Evolutionary conservation across 2,888 invertebrate genomes (phyloP).

Genomic region (Odontomyia ornata): DNA sequence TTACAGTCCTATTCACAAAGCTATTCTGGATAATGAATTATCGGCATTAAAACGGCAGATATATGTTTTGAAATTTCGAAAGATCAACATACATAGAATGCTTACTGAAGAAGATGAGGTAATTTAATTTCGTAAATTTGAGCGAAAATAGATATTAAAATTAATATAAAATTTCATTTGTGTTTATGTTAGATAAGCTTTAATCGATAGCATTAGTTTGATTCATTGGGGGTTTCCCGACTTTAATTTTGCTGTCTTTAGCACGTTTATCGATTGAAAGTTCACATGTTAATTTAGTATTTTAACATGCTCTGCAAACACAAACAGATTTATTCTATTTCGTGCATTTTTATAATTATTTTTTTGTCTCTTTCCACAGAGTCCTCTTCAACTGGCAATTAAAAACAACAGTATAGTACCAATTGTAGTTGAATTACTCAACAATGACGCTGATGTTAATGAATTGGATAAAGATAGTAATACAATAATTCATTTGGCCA

Average conservation of each 20-base stretch:
- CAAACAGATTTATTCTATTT: too few species aligned
- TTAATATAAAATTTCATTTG: too few species aligned
- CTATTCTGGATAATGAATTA: slow-evolving; percentile 49
- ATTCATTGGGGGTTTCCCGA: too few species aligned
- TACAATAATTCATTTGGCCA: slow-evolving; percentile 59
- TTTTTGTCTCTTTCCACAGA: too few species aligned
- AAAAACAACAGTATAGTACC: slow-evolving; percentile 54
- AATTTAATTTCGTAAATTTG: too few species aligned
- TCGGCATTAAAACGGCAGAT: slow-evolving; percentile 48
- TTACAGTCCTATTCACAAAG: slow-evolving; percentile 51
- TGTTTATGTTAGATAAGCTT: too few species aligned
- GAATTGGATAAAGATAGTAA: slow-evolving; percentile 57
- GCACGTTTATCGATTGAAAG: too few species aligned
- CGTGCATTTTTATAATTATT: background rate
- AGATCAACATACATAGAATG: slow-evolving; percentile 43
- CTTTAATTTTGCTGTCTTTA: too few species aligned
- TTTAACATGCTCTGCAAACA: too few species aligned
- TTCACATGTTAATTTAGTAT: too few species aligned
- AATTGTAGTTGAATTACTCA: slow-evolving; percentile 55
- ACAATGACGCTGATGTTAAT: slow-evolving; percentile 53
- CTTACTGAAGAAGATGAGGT: slow-evolving; percentile 48
- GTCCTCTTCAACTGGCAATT: slow-evolving; percentile 53
- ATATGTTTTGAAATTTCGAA: slow-evolving; percentile 48
- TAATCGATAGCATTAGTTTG: too few species aligned
- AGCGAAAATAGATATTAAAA: too few species aligned